Evolutionary conservation across 2,888 invertebrate genomes (phyloP), one percentile per base, ranked within the genome.

Genomic region (Drosophila imparisetae): DNA sequence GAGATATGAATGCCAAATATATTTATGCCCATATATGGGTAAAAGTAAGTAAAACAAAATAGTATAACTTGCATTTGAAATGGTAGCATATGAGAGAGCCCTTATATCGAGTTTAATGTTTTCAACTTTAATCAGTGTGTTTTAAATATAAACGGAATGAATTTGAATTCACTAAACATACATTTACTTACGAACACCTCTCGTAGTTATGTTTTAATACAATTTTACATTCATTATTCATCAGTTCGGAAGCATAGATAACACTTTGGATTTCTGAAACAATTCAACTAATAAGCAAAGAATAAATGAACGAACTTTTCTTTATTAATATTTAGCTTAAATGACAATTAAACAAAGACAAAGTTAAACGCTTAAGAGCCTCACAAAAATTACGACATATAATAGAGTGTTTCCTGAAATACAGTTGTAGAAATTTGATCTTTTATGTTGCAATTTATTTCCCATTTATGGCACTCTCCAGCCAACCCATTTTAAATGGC

Each of bases 401-500:
- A 38, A 3, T 38, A 7, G 4, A 10, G 4, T 8, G 4, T 13
- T 10, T 29, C 1, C 1, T 5, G 11, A 11, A 50, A 45, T 45
- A 1, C 13, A 42, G 21, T 42, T 42, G n/a, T 5, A 10, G 29
- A n/a, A 50, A 24, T 34, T 2, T 36, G n/a, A 49, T 36, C 27
- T 50, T 18, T 11, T 27, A 24, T 13, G 4, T 13, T 29, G 1
- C n/a, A 18, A 48, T 53, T 68, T 32, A 8, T 53, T 7, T 10
- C 18, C 27, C 61, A 55, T 40, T 58, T 29, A 45, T 29, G 18
- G 13, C 21, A 30, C 27, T 52, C 21, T 18, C 2, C 11, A 62
- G 55, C 58, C 32, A 63, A 53, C 42, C 7, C 18, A 24, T 53
- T 61, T 66, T 42, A 68, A 70, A 75, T 71, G 24, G 30, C 45